Evolutionary conservation across 1,140 invertebrate species (phyloP), one percentile per base, ranked within the genome.

Genomic region (Formica exsecta): DNA sequence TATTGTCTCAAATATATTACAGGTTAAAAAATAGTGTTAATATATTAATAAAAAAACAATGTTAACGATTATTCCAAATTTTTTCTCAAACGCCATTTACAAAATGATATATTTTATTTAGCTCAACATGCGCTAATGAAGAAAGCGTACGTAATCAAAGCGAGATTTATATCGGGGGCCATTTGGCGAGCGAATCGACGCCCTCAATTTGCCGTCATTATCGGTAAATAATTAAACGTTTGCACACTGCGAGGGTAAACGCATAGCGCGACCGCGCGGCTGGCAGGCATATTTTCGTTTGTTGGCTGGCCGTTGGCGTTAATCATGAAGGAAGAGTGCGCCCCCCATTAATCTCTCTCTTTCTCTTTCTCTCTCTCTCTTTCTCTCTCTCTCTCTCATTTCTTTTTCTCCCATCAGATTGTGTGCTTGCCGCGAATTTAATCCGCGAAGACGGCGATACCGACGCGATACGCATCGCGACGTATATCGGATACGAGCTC

Each of bases 201-300:
- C 36, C 29, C 68, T 81, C 51, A 19, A 79, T 70, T 70, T 36
- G 22, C 36, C 36, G 51, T 81, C 68, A 74, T 83, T 83, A 74
- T 83, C 66, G 68, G n/a, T 83, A 74, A 83, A 83, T 74, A 83
- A 83, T 83, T 83, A 83, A 83, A 83, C 54, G 19, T 22, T 61
- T 62, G 66, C 70, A 19, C 70, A 48, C 22, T 48, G 16, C 68
- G 25, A 32, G 44, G 16, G 44, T 25, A 32, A 44, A 32, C 68
- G 19, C 68, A 25, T 51, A 71, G 66, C 22, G 22, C 36, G 16
- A 7, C 61, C 62, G 61, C 44, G n/a, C 41, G 48, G 29, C 19
- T 3, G 38, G 54, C 70, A 36, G 29, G n/a, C 70, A 51, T 73
- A n/a, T 70, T 44, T 41, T 61, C 66, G 54, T 54, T 22, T 25